Evolutionary conservation across 2,113 vertebrate genomes (phyloP), one percentile per base, ranked within the genome.

Genomic region (Psittacula cyanocephala): DNA sequence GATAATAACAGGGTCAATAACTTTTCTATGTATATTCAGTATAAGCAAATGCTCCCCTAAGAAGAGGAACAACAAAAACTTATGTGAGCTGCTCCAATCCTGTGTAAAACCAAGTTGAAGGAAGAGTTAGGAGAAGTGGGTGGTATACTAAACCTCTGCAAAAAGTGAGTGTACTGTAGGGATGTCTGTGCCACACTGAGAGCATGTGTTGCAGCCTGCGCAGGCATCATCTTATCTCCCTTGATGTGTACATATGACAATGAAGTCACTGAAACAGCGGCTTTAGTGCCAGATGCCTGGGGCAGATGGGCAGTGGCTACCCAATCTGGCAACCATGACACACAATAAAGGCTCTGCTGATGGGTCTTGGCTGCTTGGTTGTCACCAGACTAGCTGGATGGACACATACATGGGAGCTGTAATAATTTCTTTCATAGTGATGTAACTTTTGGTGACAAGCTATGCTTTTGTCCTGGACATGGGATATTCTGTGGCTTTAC

Each of bases 1-100:
- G 62, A 55, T 64, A 84, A 86, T 84, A 95, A 62, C 86, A 88
- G 25, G 88, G 80, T 95, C 76, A 78, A 47, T 86, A 80, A 37
- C 71, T 74, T 91, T 31, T 33, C 50, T 77, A 13, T 17, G 39
- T 29, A 75, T 92, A 68, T 62, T 63, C 50, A 75, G 39, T 11
- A 46, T 33, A 57, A 70, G 43, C 20, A 83, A 91, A 92, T 12
- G 29, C 37, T 84, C 6, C 53, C 27, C 44, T 44, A 33, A 65
- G 50, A 75, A 50, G 14, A 92, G 29, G 68, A 49, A n/a, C 60
- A 84, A 70, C 43, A 95, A 95, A 91, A 84, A 22, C 50, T 63
- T n/a, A 44, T 35, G 86, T 91, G 70, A 89, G 91, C 37, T 91
- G 83, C 63, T 88, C 35, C 77, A 74, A 88, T 37, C 55, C 94